Conservation (phyloP, 2,888 invertebrate species). For the Drosophila histrio region DNA sequence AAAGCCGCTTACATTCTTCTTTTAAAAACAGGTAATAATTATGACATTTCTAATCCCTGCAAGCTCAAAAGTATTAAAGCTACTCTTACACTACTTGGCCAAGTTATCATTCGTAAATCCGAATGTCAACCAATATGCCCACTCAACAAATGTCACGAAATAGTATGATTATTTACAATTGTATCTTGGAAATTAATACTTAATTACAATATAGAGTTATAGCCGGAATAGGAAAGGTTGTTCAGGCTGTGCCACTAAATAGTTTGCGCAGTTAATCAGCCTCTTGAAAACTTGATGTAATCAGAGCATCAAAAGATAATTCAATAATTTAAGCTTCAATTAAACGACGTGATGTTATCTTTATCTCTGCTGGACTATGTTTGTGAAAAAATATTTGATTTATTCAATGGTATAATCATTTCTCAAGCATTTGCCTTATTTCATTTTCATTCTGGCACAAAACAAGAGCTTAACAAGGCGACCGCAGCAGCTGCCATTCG, state of each 20-base stretch:
- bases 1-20: no score
- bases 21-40: no score
- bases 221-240: no score
- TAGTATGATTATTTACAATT: no score
- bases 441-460: conserved; percentile 29
- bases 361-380: not conserved
- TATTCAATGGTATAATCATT: conserved; percentile 44
- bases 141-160: no score
- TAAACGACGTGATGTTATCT: conserved; percentile 27
- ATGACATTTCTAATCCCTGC: no score
- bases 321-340: conserved; percentile 7
- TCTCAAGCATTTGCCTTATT: conserved; percentile 34
- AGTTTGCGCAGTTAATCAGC: not conserved
- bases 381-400: conserved; percentile 46
- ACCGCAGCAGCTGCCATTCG: conserved; percentile 39
- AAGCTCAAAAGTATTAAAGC: no score
- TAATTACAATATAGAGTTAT: no score
- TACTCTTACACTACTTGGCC: not conserved
- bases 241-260: not conserved
- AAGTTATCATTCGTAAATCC: not conserved
- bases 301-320: not conserved
- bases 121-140: not conserved
- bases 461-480: conserved; percentile 41
- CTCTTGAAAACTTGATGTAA: not conserved
- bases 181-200: no score